Conservation (phyloP, 1,140 invertebrate genomes). For the Aculops lycopersici region DNA sequence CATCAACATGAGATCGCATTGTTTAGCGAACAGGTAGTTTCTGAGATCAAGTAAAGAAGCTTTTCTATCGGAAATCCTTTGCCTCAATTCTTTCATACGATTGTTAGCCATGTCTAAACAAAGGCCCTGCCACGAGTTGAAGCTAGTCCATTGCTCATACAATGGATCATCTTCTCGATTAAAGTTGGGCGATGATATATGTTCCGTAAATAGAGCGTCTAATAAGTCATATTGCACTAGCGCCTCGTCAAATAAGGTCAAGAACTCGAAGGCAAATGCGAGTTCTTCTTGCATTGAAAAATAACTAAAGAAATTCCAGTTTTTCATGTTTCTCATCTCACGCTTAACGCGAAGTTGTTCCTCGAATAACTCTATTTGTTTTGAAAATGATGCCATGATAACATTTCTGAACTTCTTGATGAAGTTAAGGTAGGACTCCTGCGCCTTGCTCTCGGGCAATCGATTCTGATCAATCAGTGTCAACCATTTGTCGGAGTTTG, state of each 20-base stretch:
- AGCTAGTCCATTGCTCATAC: neutral
- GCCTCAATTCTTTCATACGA: conserved; percentile 1
- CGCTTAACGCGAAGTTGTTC: conserved; percentile 58
- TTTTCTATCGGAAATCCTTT: conserved; percentile 2
- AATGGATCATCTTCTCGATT: conserved; percentile 26
- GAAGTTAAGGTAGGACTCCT: conserved; percentile 56
- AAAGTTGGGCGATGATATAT: conserved; percentile 59
- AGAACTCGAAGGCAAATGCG: conserved; percentile 69
- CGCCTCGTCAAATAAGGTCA: conserved; percentile 66
- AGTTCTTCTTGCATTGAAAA: conserved; percentile 77
- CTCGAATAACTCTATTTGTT: conserved; percentile 35
- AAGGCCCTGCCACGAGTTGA: conserved; percentile 8
- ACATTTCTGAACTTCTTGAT: conserved; percentile 45
- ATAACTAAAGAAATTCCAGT: conserved; percentile 78
- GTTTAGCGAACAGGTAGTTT: conserved; percentile 70
- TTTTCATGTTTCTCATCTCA: conserved; percentile 52
- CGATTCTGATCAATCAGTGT: neutral
- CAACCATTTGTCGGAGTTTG: conserved; percentile 3
- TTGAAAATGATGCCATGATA: conserved; percentile 52
- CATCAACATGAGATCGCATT: conserved; percentile 49
- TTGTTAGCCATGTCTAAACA: conserved; percentile 6
- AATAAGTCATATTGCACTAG: conserved; percentile 85
- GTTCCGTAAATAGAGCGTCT: conserved; percentile 82
- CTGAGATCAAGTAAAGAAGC: conserved; percentile 41
- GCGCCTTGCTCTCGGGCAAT: conserved; percentile 36